A percentile compares a stretch with the other conserved stretches of the same genome.
Conservation (phyloP, 1,140 invertebrate species). For the Caligus rogercresseyi region DNA sequence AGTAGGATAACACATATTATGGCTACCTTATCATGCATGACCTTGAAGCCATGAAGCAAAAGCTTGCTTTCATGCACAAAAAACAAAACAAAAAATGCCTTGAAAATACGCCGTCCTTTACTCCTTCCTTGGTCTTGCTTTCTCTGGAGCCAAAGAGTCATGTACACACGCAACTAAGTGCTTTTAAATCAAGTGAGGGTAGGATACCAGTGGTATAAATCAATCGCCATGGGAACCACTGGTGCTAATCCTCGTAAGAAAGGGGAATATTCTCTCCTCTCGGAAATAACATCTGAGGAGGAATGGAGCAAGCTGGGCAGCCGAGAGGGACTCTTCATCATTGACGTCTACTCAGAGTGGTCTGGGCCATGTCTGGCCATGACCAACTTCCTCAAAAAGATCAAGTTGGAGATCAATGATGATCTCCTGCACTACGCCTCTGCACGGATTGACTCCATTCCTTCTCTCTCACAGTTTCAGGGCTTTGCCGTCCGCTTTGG, state of each 20-base stretch:
- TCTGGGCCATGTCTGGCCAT: slow-evolving; percentile 14
- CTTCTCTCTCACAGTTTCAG: slow-evolving; percentile 1
- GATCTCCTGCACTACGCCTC: slow-evolving; percentile 8
- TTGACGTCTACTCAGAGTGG: slow-evolving; percentile 19
- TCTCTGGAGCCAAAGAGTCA: no score
- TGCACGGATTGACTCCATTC: slow-evolving; percentile 10
- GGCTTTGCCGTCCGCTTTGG: slow-evolving; percentile 12
- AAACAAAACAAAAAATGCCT: no score
- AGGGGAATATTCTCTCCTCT: slow-evolving; percentile 13
- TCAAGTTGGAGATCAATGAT: slow-evolving; percentile 18
- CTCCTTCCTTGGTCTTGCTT: no score
- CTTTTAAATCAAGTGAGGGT: no score
- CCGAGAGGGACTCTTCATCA: not conserved
- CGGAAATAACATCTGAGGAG: slow-evolving; percentile 14
- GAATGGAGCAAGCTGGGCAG: not conserved
- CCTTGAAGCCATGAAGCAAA: no score
- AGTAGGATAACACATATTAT: no score
- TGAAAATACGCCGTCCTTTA: no score
- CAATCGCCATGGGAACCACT: no score
- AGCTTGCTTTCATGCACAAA: no score
- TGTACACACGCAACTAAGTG: no score
- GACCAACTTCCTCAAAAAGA: slow-evolving; percentile 16
- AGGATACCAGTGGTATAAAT: no score
- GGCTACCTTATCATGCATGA: no score
- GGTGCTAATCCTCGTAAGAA: slow-evolving; percentile 2